Evolutionary conservation across 2,113 vertebrate species (phyloP), one percentile per base, ranked within the genome.

Genomic region (Sinocyclocheilus anshuiensis): DNA sequence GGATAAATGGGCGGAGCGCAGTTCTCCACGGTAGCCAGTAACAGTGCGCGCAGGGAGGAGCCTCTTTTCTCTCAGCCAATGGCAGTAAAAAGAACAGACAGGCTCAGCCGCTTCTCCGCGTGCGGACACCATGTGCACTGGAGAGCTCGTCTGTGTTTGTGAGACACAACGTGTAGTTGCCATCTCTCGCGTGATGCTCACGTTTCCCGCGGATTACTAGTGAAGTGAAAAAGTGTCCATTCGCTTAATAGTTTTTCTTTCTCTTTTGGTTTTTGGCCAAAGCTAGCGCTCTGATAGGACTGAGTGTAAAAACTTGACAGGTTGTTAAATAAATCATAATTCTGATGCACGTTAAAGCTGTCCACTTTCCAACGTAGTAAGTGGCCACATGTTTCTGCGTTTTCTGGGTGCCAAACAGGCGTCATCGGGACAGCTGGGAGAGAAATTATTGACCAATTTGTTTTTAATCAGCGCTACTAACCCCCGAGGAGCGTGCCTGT

Each of bases 121-220:
- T 96, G 94, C 88, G 89, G 67, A n/a, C 15, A 79, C 89, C 95
- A 96, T 94, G 94, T 95, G 95, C 93, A 89, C 63, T 83, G 87
- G 87, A 77, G 88, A 91, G 91, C 92, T 91, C 76, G 82, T 86
- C 78, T 67, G 83, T 84, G 71, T 85, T 84, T 67, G 77, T 84
- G 76, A 94, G 91, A 92, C 89, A 88, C 92, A 93, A 93, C 93
- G 93, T 72, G 90, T 90, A 89, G 85, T 91, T 91, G 90, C 91
- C 88, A 84, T 86, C 86, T 88, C 86, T 90, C 90, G 88, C 57
- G 72, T 87, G 90, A 83, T 82, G 65, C 92, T 95, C 94, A 94
- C 93, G 94, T 94, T 94, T 95, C 91, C 90, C 29, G 59, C 91
- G 93, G 93, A 93, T 94, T 94, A 93, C 84, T 84, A 90, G 85